Percentiles rank a stretch among this genome's conserved stretches.
phyloP scores from a whole-genome alignment of 2,113 vertebrate species.

The Sylvia atricapilla region DNA sequence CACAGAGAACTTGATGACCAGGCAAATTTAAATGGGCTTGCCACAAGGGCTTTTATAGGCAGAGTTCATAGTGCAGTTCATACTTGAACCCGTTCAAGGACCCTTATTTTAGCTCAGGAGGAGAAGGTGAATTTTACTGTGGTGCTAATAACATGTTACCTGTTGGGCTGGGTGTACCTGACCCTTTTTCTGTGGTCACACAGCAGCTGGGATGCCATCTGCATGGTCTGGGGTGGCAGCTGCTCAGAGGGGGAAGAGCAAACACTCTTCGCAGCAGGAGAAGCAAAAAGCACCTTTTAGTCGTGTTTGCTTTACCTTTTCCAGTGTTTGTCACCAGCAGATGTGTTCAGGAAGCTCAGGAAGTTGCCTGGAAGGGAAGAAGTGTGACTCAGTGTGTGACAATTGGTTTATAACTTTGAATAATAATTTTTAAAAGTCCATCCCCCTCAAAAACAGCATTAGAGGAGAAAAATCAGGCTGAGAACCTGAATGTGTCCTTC shows the following conservation, averaged over 20 bases:
- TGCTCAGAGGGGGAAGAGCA: slow-evolving; percentile 62
- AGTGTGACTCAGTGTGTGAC: not conserved
- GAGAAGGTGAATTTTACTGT: not conserved
- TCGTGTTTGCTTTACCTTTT: slow-evolving; percentile 64
- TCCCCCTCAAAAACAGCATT: not conserved
- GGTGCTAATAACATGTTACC: not conserved
- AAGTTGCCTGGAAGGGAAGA: not conserved
- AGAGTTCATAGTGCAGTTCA: fast-evolving
- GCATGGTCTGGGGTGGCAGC: slow-evolving; percentile 42
- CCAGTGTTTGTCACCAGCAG: slow-evolving; percentile 63
- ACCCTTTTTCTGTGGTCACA: not conserved
- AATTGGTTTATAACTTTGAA: not conserved
- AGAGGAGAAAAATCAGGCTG: not conserved
- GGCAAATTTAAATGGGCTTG: not conserved
- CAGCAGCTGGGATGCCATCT: slow-evolving; percentile 18
- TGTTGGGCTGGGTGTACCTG: not conserved
- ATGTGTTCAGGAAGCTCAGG: slow-evolving; percentile 67
- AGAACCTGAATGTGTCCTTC: not conserved
- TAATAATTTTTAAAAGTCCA: not conserved
- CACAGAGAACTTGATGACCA: not conserved
- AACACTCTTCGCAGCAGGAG: slow-evolving; percentile 47
- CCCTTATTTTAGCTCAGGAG: not conserved
- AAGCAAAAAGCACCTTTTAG: slow-evolving; percentile 60
- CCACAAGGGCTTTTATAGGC: not conserved
- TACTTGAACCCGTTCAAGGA: not conserved